Percentiles rank a stretch among this genome's conserved stretches.
Conservation (phyloP, 2,888 invertebrate genomes). For the Dendrolimus pini region DNA sequence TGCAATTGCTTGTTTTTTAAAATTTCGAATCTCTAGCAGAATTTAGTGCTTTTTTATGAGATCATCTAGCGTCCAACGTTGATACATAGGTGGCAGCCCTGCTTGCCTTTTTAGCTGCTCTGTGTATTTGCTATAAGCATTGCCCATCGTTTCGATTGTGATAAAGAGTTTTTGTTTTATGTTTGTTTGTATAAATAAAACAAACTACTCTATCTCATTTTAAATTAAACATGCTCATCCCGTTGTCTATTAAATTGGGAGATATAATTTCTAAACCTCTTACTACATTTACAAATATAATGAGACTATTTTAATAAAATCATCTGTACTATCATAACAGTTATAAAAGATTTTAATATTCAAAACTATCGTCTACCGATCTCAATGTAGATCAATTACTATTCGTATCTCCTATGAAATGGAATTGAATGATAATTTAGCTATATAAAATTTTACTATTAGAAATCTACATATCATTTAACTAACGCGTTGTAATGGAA, state of each 20-base stretch:
- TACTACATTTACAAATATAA: slow-evolving; percentile 34
- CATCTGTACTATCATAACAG: slow-evolving; percentile 40
- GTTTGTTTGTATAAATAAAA: slow-evolving; percentile 31
- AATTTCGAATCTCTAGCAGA: no score
- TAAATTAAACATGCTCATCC: slow-evolving; percentile 61
- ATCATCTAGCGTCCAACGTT: no score
- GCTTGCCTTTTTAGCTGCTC: slow-evolving; percentile 43
- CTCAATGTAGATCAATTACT: slow-evolving; percentile 35
- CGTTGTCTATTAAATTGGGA: slow-evolving; percentile 56
- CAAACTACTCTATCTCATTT: slow-evolving; percentile 50
- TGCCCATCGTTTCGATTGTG: slow-evolving; percentile 14
- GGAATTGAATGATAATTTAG: slow-evolving; percentile 27
- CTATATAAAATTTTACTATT: slow-evolving; percentile 18
- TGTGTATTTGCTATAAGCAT: slow-evolving; percentile 74
- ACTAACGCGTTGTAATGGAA: slow-evolving; percentile 70
- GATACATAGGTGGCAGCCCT: no score
- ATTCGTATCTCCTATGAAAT: slow-evolving; percentile 30
- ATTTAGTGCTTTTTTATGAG: no score
- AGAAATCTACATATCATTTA: slow-evolving; percentile 27
- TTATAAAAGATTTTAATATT: slow-evolving; percentile 32
- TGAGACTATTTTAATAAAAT: slow-evolving; percentile 40
- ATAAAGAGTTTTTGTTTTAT: slow-evolving; percentile 15
- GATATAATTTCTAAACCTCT: slow-evolving; percentile 39
- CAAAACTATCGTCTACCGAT: slow-evolving; percentile 46
- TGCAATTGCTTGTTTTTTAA: no score